phyloP scores from a whole-genome alignment of 2,113 vertebrate genomes.

The Protobothrops mucrosquamatus region DNA sequence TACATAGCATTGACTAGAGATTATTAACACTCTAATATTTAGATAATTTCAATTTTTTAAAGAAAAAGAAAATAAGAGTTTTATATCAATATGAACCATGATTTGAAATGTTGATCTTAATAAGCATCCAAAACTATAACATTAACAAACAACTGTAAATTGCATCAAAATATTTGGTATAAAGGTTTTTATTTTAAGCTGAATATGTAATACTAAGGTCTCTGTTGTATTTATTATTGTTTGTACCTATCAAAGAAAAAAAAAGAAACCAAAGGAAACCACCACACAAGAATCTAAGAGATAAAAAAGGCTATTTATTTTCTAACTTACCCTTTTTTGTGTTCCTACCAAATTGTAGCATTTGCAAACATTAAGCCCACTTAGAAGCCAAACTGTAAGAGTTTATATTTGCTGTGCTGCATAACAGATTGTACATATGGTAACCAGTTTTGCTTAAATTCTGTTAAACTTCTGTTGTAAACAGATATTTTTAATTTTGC shows the following conservation, averaged over 20 bases:
- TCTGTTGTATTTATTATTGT: neutral
- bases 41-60: neutral
- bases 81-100: neutral
- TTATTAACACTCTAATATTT: neutral
- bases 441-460: neutral
- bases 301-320: neutral
- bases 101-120: neutral
- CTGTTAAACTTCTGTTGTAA: neutral
- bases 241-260: neutral
- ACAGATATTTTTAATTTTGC: neutral
- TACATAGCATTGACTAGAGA: neutral
- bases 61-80: neutral
- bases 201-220: neutral
- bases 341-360: neutral
- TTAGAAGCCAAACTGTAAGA: neutral
- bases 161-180: neutral
- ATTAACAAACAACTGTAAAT: neutral
- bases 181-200: neutral
- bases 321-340: neutral
- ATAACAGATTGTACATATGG: neutral
- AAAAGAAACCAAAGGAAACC: neutral
- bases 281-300: neutral
- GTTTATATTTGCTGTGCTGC: neutral
- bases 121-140: neutral
- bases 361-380: neutral